Conservation (phyloP, 2,797 vertebrate genomes). For the Takifugu rubripes region DNA sequence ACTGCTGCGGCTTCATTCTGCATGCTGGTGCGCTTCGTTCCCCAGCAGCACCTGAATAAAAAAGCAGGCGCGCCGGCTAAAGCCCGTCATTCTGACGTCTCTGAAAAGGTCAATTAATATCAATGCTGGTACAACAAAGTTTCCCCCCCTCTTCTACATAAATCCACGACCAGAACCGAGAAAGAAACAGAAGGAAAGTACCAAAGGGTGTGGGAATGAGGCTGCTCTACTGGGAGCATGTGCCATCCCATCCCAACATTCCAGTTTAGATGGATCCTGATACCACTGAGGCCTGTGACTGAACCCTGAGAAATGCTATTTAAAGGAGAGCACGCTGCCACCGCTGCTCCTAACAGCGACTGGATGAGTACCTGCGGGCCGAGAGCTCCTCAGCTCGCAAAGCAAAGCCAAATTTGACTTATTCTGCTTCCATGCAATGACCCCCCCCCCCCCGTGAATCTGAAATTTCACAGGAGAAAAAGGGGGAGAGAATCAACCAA, state of each 20-base stretch:
- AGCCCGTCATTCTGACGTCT: constrained; percentile 36
- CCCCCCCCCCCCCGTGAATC: not conserved
- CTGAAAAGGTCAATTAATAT: constrained; percentile 70
- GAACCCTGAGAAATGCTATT: constrained; percentile 60
- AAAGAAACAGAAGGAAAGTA: not conserved
- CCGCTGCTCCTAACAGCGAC: constrained; percentile 24
- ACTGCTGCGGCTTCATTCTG: constrained; percentile 37
- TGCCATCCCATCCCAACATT: constrained; percentile 33
- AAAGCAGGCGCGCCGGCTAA: constrained; percentile 42
- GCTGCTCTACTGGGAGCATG: constrained; percentile 48
- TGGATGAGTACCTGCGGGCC: constrained; percentile 45
- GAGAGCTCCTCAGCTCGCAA: constrained; percentile 22
- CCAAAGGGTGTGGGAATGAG: constrained; percentile 41
- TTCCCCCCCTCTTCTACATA: constrained; percentile 50
- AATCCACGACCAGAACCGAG: constrained; percentile 31
- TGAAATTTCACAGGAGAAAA: not conserved
- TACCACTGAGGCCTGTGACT: constrained; percentile 44
- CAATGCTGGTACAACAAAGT: constrained; percentile 54
- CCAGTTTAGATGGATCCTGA: constrained; percentile 46
- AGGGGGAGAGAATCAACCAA: constrained; percentile 16
- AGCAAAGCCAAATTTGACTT: constrained; percentile 27
- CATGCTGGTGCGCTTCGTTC: constrained; percentile 34
- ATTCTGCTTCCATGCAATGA: constrained; percentile 28
- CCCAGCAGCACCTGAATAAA: constrained; percentile 40
- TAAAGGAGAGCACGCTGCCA: constrained; percentile 50